A percentile compares a stretch with the other conserved stretches of the same genome.
These are phyloP conservation scores for Pegoplata infirma DNA, from an alignment of 2,888 invertebrate species.

Conservation along the genomic window DNA sequence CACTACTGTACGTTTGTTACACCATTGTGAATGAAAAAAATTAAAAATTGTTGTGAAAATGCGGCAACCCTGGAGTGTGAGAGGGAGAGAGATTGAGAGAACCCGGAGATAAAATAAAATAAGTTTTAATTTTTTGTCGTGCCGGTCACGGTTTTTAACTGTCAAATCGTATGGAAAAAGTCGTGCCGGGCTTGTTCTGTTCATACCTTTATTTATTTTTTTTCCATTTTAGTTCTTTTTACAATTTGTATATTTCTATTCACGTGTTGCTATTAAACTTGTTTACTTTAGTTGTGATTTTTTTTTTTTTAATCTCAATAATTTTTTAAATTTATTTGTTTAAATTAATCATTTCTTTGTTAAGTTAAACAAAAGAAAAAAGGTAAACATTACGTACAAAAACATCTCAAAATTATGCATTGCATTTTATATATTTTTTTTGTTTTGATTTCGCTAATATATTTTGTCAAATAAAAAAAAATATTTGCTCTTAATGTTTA, in stretches of 20 bases:
- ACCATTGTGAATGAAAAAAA: too few relatives aligned
- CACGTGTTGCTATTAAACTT: slow-evolving; percentile 12
- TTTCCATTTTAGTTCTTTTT: background rate
- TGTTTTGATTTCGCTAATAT: slow-evolving; percentile 14
- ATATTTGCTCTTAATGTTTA: background rate
- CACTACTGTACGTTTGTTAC: too few relatives aligned
- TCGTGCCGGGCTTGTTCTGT: too few relatives aligned
- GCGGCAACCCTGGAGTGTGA: too few relatives aligned
- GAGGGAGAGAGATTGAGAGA: too few relatives aligned
- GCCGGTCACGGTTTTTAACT: too few relatives aligned
- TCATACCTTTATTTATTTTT: background rate
- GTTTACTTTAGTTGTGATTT: background rate
- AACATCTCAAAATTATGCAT: background rate
- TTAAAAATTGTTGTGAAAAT: too few relatives aligned
- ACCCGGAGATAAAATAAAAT: too few relatives aligned
- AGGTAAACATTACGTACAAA: too few relatives aligned
- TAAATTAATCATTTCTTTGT: background rate
- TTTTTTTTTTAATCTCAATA: background rate
- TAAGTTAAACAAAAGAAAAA: too few relatives aligned
- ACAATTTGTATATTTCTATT: background rate
- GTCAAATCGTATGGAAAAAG: too few relatives aligned
- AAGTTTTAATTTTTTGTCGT: too few relatives aligned
- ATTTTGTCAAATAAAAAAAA: slow-evolving; percentile 6
- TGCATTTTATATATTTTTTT: slow-evolving; percentile 4
- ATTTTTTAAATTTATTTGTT: background rate